Evolutionary conservation across 2,113 vertebrate genomes (phyloP).

Genomic region (Hippoglossus stenolepis): DNA sequence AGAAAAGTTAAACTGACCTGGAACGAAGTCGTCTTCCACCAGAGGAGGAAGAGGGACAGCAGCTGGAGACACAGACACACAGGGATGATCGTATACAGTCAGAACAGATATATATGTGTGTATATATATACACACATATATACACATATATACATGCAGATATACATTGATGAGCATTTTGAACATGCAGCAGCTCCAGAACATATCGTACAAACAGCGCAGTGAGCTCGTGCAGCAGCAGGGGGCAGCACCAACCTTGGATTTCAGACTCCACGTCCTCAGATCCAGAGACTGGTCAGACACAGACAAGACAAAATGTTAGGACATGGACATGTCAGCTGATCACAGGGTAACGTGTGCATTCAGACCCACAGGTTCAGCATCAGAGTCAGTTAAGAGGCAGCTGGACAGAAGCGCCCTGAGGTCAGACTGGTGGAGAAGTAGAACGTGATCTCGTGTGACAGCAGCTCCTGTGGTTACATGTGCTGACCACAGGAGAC

Average conservation of each 20-base stretch:
- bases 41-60: constrained; percentile 54
- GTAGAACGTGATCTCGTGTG: too few relatives aligned
- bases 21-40: constrained; percentile 57
- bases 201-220: background rate
- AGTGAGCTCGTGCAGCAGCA: constrained; percentile 25
- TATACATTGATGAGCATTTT: background rate
- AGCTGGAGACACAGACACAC: constrained; percentile 46
- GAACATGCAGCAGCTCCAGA: background rate
- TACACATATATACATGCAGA: background rate
- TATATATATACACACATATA: background rate
- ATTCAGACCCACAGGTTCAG: background rate
- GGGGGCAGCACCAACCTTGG: constrained; percentile 65
- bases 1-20: constrained; percentile 53
- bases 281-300: constrained; percentile 57
- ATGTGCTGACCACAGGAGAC: too few relatives aligned
- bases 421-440: too few relatives aligned
- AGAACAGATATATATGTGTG: background rate
- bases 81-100: background rate
- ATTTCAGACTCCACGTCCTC: constrained; percentile 73
- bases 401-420: background rate
- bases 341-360: constrained; percentile 16
- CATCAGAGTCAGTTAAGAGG: background rate
- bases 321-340: constrained; percentile 17
- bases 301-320: constrained; percentile 27
- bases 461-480: too few relatives aligned